Conservation (phyloP, 2,113 vertebrate genomes). For the Uria lomvia region DNA sequence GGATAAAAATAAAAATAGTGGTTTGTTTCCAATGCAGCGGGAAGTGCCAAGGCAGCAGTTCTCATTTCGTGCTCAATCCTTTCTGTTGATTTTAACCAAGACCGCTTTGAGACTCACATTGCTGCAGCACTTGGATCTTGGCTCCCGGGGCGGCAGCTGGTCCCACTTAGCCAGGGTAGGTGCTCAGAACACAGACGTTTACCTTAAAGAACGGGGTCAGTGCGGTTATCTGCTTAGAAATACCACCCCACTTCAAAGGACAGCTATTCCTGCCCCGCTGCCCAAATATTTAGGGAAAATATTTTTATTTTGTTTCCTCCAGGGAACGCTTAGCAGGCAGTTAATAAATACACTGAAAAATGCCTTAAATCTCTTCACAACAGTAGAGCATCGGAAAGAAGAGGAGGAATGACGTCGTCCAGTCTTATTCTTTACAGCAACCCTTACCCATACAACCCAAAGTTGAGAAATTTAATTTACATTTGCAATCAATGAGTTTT, state of each 20-base stretch:
- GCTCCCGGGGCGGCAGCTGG: background rate
- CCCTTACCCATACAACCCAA: background rate
- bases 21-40: background rate
- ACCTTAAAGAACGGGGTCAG: slow-evolving; percentile 1
- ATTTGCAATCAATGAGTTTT: background rate
- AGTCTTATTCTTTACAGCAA: background rate
- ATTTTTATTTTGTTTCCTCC: background rate
- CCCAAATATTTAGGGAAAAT: background rate
- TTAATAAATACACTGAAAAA: background rate
- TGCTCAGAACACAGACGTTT: background rate
- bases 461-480: background rate
- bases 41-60: background rate
- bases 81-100: background rate
- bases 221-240: slow-evolving; percentile 20
- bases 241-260: slow-evolving; percentile 37
- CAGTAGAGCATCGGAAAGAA: background rate
- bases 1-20: background rate
- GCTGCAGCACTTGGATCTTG: background rate
- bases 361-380: background rate
- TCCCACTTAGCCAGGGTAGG: slow-evolving; percentile 10
- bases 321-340: background rate
- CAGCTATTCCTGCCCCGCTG: background rate
- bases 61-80: background rate
- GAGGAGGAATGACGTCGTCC: background rate
- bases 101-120: background rate